Percentiles rank a stretch among this genome's conserved stretches.
These are phyloP conservation scores for Cololabis saira DNA, from an alignment of 2,113 vertebrate species.

Conservation along the genomic window DNA sequence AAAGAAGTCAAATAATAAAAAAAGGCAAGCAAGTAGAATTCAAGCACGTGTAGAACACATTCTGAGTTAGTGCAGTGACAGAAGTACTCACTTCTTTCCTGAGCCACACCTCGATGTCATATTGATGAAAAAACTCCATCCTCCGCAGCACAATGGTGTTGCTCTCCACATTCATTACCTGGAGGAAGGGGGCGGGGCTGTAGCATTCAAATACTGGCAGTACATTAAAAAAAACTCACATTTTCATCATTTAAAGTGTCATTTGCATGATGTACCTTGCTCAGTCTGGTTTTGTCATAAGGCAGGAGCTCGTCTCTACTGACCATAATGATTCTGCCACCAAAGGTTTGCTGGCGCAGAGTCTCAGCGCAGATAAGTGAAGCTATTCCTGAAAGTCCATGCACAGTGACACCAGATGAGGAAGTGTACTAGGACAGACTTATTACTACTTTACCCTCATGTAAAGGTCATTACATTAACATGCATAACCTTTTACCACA, in stretches of 20 bases:
- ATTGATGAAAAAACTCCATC: constrained; percentile 79
- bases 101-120: constrained; percentile 83
- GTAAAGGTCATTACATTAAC: no score
- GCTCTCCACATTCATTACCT: constrained; percentile 83
- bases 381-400: constrained; percentile 78
- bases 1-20: no score
- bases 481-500: not conserved
- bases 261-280: constrained; percentile 77
- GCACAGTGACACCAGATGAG: constrained; percentile 7
- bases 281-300: constrained; percentile 87
- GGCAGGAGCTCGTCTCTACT: constrained; percentile 82
- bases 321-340: constrained; percentile 85
- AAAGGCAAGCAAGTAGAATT: no score
- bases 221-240: not conserved
- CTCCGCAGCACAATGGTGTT: constrained; percentile 80
- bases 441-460: not conserved
- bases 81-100: constrained; percentile 82
- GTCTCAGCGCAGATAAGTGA: constrained; percentile 87
- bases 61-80: no score
- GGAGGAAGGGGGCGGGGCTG: not conserved
- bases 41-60: no score
- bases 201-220: not conserved
- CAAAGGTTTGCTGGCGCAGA: constrained; percentile 85
- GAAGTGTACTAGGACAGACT: not conserved
- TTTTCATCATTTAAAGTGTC: not conserved